These are phyloP conservation scores for Meloidogyne chitwoodi DNA, from an alignment of 1,140 invertebrate genomes.

Conservation along the genomic window DNA sequence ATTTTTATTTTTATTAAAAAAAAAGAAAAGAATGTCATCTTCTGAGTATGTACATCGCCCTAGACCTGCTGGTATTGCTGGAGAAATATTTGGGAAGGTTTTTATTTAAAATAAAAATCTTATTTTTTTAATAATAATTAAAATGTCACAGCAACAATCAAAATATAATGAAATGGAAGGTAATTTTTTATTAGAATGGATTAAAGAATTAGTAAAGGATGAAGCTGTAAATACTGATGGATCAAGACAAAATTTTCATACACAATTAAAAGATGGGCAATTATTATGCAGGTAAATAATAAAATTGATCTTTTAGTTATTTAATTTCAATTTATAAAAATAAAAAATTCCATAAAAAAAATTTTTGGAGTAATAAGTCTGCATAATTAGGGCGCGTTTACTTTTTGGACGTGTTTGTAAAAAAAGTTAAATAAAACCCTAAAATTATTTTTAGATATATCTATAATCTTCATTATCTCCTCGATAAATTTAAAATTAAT, in stretches of 20 bases:
- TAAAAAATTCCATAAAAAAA: too few relatives aligned
- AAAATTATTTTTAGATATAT: too few relatives aligned
- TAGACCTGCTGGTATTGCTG: slow-evolving; percentile 34
- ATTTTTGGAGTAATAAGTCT: too few relatives aligned
- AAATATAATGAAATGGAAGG: slow-evolving; percentile 91
- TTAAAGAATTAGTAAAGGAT: slow-evolving; percentile 74
- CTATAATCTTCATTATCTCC: too few relatives aligned
- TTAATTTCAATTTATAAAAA: not conserved
- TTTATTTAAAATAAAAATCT: not conserved
- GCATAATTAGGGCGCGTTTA: too few relatives aligned
- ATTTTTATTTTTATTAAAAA: not conserved
- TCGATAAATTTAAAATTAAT: too few relatives aligned
- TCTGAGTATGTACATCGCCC: not conserved
- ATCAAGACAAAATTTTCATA: slow-evolving; percentile 77
- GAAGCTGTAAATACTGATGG: slow-evolving; percentile 73
- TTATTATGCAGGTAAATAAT: slow-evolving; percentile 50
- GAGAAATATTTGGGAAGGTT: slow-evolving; percentile 50
- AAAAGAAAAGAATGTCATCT: not conserved
- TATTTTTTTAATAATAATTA: slow-evolving; percentile 12
- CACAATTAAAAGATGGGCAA: slow-evolving; percentile 49
- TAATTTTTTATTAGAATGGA: slow-evolving; percentile 82
- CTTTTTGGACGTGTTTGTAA: too few relatives aligned
- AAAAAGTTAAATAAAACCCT: too few relatives aligned
- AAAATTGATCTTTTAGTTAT: not conserved
- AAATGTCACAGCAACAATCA: slow-evolving; percentile 40